These are phyloP conservation scores for Synergus gifuensis DNA, from an alignment of 2,888 invertebrate species.

Conservation along the genomic window DNA sequence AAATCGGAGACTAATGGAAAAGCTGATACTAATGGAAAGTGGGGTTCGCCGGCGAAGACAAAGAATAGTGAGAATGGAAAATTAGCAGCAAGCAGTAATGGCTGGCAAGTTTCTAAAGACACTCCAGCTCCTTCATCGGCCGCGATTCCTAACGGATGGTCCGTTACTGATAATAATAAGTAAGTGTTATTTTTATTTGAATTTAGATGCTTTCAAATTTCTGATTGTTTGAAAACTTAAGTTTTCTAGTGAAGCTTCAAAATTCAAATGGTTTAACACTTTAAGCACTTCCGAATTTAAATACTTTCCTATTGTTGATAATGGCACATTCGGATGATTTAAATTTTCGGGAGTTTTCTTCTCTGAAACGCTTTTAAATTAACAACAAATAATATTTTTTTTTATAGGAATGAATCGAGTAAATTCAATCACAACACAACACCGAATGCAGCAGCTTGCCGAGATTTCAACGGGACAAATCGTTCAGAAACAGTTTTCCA, in stretches of 20 bases:
- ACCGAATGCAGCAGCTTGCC: constrained; percentile 72
- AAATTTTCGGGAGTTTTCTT: not conserved
- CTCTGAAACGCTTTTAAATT: not conserved
- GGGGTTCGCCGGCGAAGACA: constrained; percentile 64
- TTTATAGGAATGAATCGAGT: constrained; percentile 64
- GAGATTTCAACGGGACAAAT: constrained; percentile 75
- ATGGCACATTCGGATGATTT: not conserved
- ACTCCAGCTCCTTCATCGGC: constrained; percentile 67
- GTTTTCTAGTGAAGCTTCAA: constrained; percentile 11
- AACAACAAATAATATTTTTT: not conserved
- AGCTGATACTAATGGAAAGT: constrained; percentile 62
- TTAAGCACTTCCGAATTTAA: not conserved
- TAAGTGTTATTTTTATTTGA: constrained; percentile 55
- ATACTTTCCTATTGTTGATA: not conserved
- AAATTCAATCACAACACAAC: constrained; percentile 61
- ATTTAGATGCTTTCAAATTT: constrained; percentile 10
- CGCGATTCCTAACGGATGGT: constrained; percentile 73
- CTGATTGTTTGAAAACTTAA: not conserved
- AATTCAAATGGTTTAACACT: not conserved
- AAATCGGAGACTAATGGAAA: constrained; percentile 63
- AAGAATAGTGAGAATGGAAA: constrained; percentile 68
- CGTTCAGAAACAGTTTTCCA: constrained; percentile 80
- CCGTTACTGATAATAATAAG: constrained; percentile 71
- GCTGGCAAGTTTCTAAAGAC: constrained; percentile 72
- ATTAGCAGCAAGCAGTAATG: constrained; percentile 69